Percentiles rank a stretch among this genome's conserved stretches.
These are phyloP conservation scores for Catostylus mosaicus DNA, from an alignment of 30 jellyfish, hydroid and myxozoan genomes.

Conservation along the genomic window DNA sequence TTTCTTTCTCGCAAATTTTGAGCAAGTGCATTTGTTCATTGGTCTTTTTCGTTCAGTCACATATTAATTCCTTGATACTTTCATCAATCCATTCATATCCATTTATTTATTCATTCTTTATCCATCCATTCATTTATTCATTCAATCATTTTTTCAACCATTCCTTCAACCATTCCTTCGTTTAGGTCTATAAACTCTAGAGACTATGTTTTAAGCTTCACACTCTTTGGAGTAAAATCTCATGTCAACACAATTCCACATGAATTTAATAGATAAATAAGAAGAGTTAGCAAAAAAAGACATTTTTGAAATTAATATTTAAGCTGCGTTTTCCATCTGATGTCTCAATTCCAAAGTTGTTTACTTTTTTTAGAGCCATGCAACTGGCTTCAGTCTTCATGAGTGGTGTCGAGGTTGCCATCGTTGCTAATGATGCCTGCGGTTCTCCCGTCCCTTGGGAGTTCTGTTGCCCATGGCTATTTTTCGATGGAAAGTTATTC, in stretches of 20 bases:
- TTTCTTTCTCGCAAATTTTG: neutral
- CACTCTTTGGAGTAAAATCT: too few relatives aligned
- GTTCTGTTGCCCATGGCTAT: conserved; percentile 94
- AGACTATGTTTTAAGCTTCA: too few relatives aligned
- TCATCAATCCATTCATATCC: neutral
- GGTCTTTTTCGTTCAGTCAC: neutral
- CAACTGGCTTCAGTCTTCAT: conserved; percentile 90
- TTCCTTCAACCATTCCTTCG: neutral
- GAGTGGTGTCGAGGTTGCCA: conserved; percentile 93
- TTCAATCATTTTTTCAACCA: neutral
- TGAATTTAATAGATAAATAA: too few relatives aligned
- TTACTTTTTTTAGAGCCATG: conserved; percentile 60
- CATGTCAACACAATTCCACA: too few relatives aligned
- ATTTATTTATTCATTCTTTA: neutral
- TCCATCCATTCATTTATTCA: neutral
- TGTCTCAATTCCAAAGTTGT: too few relatives aligned
- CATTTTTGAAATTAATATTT: neutral
- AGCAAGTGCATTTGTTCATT: neutral
- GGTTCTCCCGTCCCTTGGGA: conserved; percentile 98
- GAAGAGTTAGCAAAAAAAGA: too few relatives aligned
- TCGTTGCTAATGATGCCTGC: conserved; percentile 94
- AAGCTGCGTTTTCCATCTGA: too few relatives aligned
- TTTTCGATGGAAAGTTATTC: conserved; percentile 94
- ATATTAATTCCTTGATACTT: neutral
- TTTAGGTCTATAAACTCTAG: too few relatives aligned